Percentiles rank a stretch among this genome's conserved stretches.
These are phyloP conservation scores for Apaloderma vittatum DNA, from an alignment of 2,113 vertebrate genomes.

Conservation along the genomic window DNA sequence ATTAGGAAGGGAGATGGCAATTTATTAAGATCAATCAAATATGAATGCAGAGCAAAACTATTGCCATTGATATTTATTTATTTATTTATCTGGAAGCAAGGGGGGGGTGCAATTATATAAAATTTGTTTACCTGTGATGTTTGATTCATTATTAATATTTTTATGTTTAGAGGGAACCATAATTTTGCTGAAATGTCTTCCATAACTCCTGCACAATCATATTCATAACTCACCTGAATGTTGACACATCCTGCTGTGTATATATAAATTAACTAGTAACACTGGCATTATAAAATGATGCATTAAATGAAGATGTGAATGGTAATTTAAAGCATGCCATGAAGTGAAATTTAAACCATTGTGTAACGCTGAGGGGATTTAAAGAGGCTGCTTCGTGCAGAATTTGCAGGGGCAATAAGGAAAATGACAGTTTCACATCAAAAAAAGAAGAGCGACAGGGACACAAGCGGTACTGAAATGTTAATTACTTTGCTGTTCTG, in stretches of 20 bases:
- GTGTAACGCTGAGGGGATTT: slow-evolving; percentile 38
- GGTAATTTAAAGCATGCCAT: slow-evolving; percentile 69
- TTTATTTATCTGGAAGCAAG: slow-evolving; percentile 43
- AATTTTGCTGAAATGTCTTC: slow-evolving; percentile 76
- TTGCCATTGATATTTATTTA: slow-evolving; percentile 33
- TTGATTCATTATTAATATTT: slow-evolving; percentile 77
- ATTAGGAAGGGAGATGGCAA: slow-evolving; percentile 71
- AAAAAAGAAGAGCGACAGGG: slow-evolving; percentile 19
- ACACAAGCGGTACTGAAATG: slow-evolving; percentile 44
- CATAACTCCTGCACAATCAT: slow-evolving; percentile 60
- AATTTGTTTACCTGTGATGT: slow-evolving; percentile 67
- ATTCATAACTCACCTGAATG: slow-evolving; percentile 75
- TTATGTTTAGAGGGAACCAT: slow-evolving; percentile 73
- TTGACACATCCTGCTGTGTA: slow-evolving; percentile 69
- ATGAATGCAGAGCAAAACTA: slow-evolving; percentile 9
- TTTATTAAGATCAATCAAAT: slow-evolving; percentile 76
- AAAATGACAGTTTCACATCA: slow-evolving; percentile 66
- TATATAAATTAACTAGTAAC: slow-evolving; percentile 74
- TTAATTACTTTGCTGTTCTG: slow-evolving; percentile 58
- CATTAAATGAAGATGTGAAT: slow-evolving; percentile 72
- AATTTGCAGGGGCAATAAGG: slow-evolving; percentile 50
- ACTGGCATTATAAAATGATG: slow-evolving; percentile 75
- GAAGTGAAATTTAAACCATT: slow-evolving; percentile 75
- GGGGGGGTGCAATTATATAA: slow-evolving; percentile 6
- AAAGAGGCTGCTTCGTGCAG: slow-evolving; percentile 21